phyloP scores from a whole-genome alignment of 2,888 invertebrate genomes.

The Torymus texanus region DNA sequence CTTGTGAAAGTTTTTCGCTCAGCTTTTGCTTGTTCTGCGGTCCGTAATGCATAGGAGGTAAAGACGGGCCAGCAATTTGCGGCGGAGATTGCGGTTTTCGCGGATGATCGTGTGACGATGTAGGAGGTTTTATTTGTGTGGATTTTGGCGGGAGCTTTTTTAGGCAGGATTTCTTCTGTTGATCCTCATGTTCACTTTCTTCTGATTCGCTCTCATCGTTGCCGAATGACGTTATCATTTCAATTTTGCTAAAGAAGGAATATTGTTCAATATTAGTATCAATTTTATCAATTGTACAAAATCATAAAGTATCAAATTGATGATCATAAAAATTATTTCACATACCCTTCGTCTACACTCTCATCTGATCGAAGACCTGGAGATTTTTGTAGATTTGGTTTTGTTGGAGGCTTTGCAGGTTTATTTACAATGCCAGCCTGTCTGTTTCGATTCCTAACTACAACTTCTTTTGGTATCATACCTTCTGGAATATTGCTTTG shows the following conservation, averaged over 20 bases:
- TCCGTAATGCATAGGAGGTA: constrained; percentile 61
- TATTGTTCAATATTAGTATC: no score
- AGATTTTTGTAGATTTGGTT: constrained; percentile 56
- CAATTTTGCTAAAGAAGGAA: constrained; percentile 73
- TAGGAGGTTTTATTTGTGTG: not conserved
- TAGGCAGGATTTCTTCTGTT: constrained; percentile 6
- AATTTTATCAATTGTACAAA: no score
- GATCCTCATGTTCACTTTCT: constrained; percentile 62
- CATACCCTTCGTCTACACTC: constrained; percentile 76
- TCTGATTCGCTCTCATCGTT: constrained; percentile 75
- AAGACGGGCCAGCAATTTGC: constrained; percentile 56
- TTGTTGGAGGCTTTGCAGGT: constrained; percentile 62
- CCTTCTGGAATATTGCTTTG: constrained; percentile 71
- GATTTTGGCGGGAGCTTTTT: constrained; percentile 35
- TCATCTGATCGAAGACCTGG: constrained; percentile 66
- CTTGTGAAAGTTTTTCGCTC: constrained; percentile 48
- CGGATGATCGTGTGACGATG: constrained; percentile 40
- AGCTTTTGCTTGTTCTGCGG: constrained; percentile 60
- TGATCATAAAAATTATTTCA: not conserved
- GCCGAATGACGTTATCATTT: constrained; percentile 79
- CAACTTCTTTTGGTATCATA: constrained; percentile 73
- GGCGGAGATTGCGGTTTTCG: constrained; percentile 35
- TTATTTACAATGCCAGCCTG: constrained; percentile 66
- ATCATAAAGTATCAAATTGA: not conserved
- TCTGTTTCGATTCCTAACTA: constrained; percentile 70